Base-by-base conservation (phyloP, 2,797 vertebrate genomes). In the Poliocrania exsul region DNA sequence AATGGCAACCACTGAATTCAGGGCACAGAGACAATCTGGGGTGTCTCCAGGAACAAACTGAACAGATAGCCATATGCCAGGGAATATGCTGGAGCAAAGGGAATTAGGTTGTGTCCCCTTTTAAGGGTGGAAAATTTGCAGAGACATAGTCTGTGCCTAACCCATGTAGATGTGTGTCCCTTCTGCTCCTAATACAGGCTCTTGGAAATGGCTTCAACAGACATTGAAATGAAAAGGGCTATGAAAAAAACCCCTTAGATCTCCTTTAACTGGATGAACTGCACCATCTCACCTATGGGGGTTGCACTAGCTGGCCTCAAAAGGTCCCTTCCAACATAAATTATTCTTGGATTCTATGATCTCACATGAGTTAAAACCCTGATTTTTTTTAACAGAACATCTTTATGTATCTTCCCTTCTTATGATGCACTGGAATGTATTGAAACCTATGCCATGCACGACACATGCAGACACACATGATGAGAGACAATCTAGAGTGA, bases 21-120 rank as follows among this genome's bases (percentile, higher is more conserved):
- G 81, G 87, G 60, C 71, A 84, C 38, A 51, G 75, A 87, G 42
- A 44, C 61, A 81, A 38, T 25, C 71, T 79, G 79, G 69, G 64
- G 31, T 82, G 72, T 47, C 69, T 71, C 54, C 64, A 47, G 53
- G 42, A 82, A 56, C 66, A 83, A 82, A 74, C 28, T 46, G 47
- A 90, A 58, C 46, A 81, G 33, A 33, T 28, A 95, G 24, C 23
- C 64, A 31, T 49, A 72, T 47, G 77, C n/a, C 26, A 53, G 37
- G 28, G 70, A 75, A 79, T 44, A 42, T 28, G 31, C 23, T 40
- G 56, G 47, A 91, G 50, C 66, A 81, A 93, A 81, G n/a, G 47
- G 61, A 86, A 74, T 71, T 47, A 62, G 46, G 65, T 16, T 65
- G 25, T 0, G 0, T 54, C 61, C 61, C 29, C 16, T 83, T 24